Evolutionary conservation across 2,797 vertebrate genomes (phyloP), one percentile per base, ranked within the genome.

Genomic region (Cyclopterus lumpus): DNA sequence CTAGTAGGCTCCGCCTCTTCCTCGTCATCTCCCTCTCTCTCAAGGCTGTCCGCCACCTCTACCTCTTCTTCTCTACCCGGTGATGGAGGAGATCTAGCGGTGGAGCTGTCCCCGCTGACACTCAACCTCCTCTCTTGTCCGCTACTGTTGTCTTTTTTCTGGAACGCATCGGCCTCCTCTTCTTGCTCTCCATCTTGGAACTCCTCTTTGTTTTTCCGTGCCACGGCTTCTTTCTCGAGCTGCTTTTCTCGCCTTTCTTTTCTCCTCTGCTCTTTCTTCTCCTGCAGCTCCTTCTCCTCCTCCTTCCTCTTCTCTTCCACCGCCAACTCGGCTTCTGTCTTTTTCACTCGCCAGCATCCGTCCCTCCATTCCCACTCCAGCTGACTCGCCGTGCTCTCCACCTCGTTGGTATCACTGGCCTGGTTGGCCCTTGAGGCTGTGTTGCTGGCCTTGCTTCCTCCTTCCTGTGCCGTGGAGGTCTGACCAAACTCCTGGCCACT

Each of bases 321-420:
- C 1, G 59, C 90, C 60, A 92, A 67, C 83, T 93, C 91, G 0
- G 87, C 88, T 16, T 90, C 88, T 8, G 88, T 92, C 79, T 79
- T 91, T 71, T 92, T 93, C 1, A 93, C 93, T 8, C 93, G 71
- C 93, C 93, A 94, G 79, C 93, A 90, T 34, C 93, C 93, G 1
- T 94, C 90, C 71, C 90, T 88, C 93, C 93, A 94, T 53, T 93
- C 93, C 93, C 93, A 94, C 80, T 94, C 92, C 79, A 86, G 75
- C 78, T 93, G 91, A 73, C 84, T 79, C 16, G 20, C 26, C 1
- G 18, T 1, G 32, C 1, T 0, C 73, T 88, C 89, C 3, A 65
- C 79, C 54, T 86, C 87, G 0, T 78, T 24, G 0, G 55, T 22
- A 0, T 88, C 79, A 0, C 61, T 7, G 49, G 59, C 49, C 46